Evolutionary conservation across 2,888 invertebrate species (phyloP).

Genomic region (Noctua fimbriata): DNA sequence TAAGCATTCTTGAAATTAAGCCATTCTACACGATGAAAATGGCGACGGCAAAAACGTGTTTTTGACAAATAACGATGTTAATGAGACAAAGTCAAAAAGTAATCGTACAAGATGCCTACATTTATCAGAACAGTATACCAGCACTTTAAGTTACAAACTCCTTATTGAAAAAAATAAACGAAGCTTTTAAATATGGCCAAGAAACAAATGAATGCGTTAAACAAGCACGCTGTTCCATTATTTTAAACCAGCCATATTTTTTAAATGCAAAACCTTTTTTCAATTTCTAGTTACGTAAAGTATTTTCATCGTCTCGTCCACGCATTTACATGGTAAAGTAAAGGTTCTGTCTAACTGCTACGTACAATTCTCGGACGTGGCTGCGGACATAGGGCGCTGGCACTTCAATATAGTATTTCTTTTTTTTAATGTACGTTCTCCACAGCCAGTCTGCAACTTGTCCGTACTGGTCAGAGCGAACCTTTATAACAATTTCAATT

Average conservation of each 20-base stretch:
- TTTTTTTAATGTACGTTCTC: background rate
- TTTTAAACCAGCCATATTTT: conserved; percentile 6
- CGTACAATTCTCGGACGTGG: background rate
- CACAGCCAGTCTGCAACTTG: background rate
- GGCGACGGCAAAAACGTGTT: background rate
- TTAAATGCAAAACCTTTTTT: conserved; percentile 11
- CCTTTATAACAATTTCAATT: conserved; percentile 33
- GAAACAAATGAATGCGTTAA: conserved; percentile 12
- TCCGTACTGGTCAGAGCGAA: background rate
- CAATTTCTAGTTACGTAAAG: conserved; percentile 29
- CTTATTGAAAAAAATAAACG: conserved; percentile 3
- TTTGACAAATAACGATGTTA: background rate
- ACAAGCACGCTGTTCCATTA: background rate
- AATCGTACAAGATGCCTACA: background rate
- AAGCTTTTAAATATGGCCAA: conserved; percentile 12
- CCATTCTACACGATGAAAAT: background rate
- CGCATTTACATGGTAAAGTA: conserved; percentile 42
- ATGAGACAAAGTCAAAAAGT: background rate
- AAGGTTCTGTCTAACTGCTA: background rate
- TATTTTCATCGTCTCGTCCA: conserved; percentile 3
- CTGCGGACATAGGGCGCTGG: background rate
- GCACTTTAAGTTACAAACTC: background rate
- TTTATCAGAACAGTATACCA: background rate
- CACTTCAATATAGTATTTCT: background rate
- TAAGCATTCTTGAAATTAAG: background rate